Base-by-base conservation (phyloP, 1,140 invertebrate species). In the Drosophila subobscura region DNA sequence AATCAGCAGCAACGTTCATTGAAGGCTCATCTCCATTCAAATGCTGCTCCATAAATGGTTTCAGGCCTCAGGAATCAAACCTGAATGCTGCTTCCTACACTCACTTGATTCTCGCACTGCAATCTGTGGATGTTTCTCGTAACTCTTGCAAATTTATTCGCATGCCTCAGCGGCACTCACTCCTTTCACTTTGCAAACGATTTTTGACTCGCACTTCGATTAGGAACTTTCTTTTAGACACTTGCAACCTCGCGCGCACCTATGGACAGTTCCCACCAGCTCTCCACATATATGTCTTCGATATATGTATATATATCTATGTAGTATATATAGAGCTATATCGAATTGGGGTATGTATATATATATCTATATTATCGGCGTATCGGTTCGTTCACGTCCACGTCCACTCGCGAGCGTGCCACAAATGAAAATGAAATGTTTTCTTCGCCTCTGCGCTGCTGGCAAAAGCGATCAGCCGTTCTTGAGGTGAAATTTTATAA, bases 351-450 rank as follows among this genome's bases (percentile, higher is more conserved):
- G 54, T 77, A 68, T 55, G 57, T 71, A 63, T 20, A 20, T 20
- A 1, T 20, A 20, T 20, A 20, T 20, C 16, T 20, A 20, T 72
- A 51, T 42, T 71, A 58, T 64, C 63, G 51, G 58, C 33, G 70
- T 33, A 72, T 54, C 33, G 60, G 51, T 73, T 58, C 74, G 88
- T 20, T 20, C 16, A 20, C 16, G 16, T 20, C 16, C 68, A 88
- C 83, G 84, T 89, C 83, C 83, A 79, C 84, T 89, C 83, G 84
- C 83, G 79, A 89, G 57, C 83, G 67, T 79, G 79, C 66, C 77
- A 70, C 63, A 83, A 88, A 68, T 89, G 83, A 88, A 88, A 88
- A 88, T 88, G 83, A 88, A 88, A 88, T 79, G 74, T 86, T 64
- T 56, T 58, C 16, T 1, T 20, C 16, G 12, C 58, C 79, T 59